Percentiles rank a stretch among this genome's conserved stretches.
Conservation (phyloP, 2,113 vertebrate species). For the Daphoenositta chrysoptera region DNA sequence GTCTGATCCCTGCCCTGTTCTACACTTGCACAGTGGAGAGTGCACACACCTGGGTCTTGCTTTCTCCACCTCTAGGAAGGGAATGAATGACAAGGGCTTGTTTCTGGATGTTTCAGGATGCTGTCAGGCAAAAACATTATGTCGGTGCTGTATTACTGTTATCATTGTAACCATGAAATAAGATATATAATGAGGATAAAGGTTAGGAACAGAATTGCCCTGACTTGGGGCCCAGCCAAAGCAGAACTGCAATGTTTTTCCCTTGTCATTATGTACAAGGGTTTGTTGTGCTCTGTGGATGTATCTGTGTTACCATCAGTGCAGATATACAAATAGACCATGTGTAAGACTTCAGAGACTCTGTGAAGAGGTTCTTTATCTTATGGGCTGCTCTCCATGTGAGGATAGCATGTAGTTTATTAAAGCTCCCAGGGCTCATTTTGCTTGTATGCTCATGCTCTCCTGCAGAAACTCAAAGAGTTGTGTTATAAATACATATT, state of each 20-base stretch:
- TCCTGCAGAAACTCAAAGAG: not conserved
- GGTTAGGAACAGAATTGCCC: not conserved
- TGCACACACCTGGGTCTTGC: not conserved
- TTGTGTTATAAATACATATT: too few relatives aligned
- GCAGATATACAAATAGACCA: not conserved
- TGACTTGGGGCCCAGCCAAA: not conserved
- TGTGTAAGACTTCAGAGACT: not conserved
- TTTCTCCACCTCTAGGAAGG: not conserved
- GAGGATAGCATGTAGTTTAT: accelerated
- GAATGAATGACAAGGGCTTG: not conserved
- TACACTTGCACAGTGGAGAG: accelerated
- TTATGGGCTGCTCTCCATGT: slow-evolving; percentile 24
- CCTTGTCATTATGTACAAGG: not conserved
- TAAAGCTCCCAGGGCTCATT: not conserved
- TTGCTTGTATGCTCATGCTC: not conserved
- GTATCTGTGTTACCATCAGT: not conserved
- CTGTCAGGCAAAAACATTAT: not conserved
- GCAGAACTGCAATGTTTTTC: not conserved
- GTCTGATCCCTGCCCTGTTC: not conserved
- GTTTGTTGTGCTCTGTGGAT: not conserved
- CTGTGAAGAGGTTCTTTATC: slow-evolving; percentile 12
- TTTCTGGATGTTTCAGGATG: not conserved
- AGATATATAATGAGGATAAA: not conserved
- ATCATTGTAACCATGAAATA: not conserved
- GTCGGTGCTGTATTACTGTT: not conserved